These are phyloP conservation scores for Aurelia coerulea DNA, from an alignment of 30 jellyfish, hydroid and myxozoan species.

Conservation along the genomic window DNA sequence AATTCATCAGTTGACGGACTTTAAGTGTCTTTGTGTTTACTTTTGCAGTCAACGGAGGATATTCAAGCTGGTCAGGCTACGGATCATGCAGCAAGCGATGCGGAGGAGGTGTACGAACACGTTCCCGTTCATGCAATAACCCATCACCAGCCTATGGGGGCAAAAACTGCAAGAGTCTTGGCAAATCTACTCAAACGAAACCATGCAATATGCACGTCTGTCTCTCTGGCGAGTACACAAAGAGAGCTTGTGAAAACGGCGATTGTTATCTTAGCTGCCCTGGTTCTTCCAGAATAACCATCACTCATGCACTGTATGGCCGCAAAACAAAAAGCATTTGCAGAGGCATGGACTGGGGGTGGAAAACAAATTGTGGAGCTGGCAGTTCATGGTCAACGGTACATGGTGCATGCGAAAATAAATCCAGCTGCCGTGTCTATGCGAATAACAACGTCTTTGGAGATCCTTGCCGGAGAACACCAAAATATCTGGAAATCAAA, in stretches of 20 bases:
- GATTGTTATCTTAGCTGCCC: constrained; percentile 5
- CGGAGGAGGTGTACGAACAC: constrained; percentile 52
- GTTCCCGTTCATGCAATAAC: constrained; percentile 47
- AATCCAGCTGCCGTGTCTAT: constrained; percentile 23
- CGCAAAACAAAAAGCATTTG: constrained; percentile 33
- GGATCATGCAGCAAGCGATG: constrained; percentile 62
- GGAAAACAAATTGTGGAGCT: constrained; percentile 19
- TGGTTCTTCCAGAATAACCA: constrained; percentile 31
- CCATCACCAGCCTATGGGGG: constrained; percentile 62
- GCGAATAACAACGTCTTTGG: constrained; percentile 52
- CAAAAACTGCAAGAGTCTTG: constrained; percentile 27
- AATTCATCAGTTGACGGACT: too few relatives aligned
- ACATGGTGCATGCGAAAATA: constrained; percentile 28
- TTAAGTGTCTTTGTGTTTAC: too few relatives aligned
- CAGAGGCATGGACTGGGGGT: background rate
- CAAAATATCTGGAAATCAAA: constrained; percentile 45
- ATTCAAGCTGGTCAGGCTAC: constrained; percentile 58
- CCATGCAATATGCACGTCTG: constrained; percentile 41
- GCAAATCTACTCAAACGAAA: constrained; percentile 19
- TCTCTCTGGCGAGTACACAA: constrained; percentile 18
- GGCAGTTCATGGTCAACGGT: constrained; percentile 24
- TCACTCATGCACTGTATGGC: constrained; percentile 59
- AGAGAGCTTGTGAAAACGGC: constrained; percentile 10
- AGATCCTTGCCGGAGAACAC: constrained; percentile 60
- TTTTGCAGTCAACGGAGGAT: constrained; percentile 73